A percentile compares a stretch with the other conserved stretches of the same genome.
These are phyloP conservation scores for Chroicocephalus ridibundus DNA, from an alignment of 2,113 vertebrate species.

Conservation along the genomic window DNA sequence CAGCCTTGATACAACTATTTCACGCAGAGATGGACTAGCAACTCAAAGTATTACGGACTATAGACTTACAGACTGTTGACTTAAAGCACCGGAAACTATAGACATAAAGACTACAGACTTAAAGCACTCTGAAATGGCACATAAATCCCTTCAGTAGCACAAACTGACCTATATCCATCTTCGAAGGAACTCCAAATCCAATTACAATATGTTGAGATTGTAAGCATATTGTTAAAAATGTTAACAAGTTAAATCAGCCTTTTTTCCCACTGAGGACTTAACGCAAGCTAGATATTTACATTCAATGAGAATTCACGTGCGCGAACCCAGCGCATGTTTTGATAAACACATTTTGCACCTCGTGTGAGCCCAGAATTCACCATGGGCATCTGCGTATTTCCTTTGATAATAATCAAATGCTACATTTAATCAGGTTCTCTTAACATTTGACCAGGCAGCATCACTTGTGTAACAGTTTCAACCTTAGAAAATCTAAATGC, in stretches of 20 bases:
- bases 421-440: not conserved
- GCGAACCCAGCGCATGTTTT: not conserved
- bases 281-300: not conserved
- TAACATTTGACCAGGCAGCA: not conserved
- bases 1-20: not conserved
- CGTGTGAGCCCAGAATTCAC: not conserved
- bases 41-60: not conserved
- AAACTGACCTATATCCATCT: not conserved
- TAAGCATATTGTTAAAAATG: not conserved
- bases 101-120: not conserved
- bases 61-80: not conserved
- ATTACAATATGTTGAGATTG: not conserved
- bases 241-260: not conserved
- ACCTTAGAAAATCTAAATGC: not conserved
- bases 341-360: not conserved
- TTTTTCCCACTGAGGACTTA: not conserved
- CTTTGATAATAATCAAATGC: not conserved
- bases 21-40: fast-evolving
- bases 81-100: not conserved
- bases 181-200: not conserved
- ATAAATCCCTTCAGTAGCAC: not conserved
- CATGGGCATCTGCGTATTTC: not conserved
- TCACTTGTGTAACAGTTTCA: not conserved
- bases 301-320: not conserved
- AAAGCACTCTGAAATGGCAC: not conserved